These are phyloP conservation scores for Dendrolimus kikuchii DNA, from an alignment of 1,140 invertebrate species.

Conservation along the genomic window DNA sequence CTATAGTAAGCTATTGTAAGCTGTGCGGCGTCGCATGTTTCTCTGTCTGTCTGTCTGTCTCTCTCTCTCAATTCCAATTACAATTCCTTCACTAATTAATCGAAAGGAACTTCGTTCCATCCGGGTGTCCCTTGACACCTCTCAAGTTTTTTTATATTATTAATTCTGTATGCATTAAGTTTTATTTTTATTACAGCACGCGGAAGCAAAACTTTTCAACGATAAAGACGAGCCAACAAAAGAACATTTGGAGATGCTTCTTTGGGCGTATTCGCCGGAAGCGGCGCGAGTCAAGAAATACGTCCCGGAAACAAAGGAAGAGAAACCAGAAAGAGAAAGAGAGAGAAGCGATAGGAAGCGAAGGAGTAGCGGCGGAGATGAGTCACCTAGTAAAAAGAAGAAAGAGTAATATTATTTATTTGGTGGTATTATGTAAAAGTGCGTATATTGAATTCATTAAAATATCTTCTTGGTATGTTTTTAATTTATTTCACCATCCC, in stretches of 20 bases:
- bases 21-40: no score
- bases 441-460: no score
- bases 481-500: no score
- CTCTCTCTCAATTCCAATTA: no score
- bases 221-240: conserved; percentile 74
- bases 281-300: conserved; percentile 40
- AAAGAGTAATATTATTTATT: conserved; percentile 29
- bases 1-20: no score
- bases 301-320: conserved; percentile 38
- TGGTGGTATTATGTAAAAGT: no score
- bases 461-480: no score
- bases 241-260: conserved; percentile 74
- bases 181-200: conserved; percentile 29
- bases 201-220: conserved; percentile 72
- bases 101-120: no score
- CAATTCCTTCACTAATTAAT: no score
- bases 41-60: no score
- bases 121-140: no score
- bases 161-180: not conserved
- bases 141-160: no score
- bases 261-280: conserved; percentile 78
- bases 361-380: conserved; percentile 30
- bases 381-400: conserved; percentile 43
- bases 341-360: conserved; percentile 14
- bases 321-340: conserved; percentile 13